Base-by-base conservation (phyloP, 2,888 invertebrate species). In the Unio pictorum region DNA sequence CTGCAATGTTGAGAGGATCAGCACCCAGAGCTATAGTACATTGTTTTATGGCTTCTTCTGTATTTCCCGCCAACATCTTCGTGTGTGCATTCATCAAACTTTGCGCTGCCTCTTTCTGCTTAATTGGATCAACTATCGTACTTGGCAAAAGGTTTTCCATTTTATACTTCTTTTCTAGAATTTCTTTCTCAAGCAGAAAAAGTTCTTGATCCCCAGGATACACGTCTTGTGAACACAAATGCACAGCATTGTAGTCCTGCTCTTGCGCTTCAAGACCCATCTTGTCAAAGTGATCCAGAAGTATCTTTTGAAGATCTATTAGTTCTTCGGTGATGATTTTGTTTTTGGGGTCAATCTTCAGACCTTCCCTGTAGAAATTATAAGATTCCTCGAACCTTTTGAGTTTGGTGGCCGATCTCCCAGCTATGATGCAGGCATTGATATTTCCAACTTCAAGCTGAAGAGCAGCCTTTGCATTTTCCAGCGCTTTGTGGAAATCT, bases 191-290 rank as follows among this genome's bases (percentile, higher is more conserved):
- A 64, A 78, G 67, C 23, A 71, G 78, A 4, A 81, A 79, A 26
- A 84, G 74, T 63, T 83, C 75, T 55, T 82, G 80, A 61, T 87
- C 87, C 0, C 87, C 87, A 7, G 87, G 87, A 66, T 87, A 87
- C 5, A 79, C 75, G 56, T 80, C 82, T 64, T 85, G 86, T 0
- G 77, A 75, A 65, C 85, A 85, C 64, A 86, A 74, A 26, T 81
- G 75, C 8, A 85, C 77, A 8, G 84, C 85, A 34, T 81, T 85
- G 70, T 84, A 86, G 3, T 74, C 73, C 15, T 72, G 68, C 58
- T 86, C 85, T n/a, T 75, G 63, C 11, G 69, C 58, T 15, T 65
- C 69, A 3, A 56, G 61, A 6, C 72, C 61, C 20, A 58, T 66
- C 20, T 74, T 67, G 6, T 71, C 69, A 20, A 84, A 81, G 26